These are phyloP conservation scores for Cinara cedri DNA, from an alignment of 2,888 invertebrate species.

Conservation along the genomic window DNA sequence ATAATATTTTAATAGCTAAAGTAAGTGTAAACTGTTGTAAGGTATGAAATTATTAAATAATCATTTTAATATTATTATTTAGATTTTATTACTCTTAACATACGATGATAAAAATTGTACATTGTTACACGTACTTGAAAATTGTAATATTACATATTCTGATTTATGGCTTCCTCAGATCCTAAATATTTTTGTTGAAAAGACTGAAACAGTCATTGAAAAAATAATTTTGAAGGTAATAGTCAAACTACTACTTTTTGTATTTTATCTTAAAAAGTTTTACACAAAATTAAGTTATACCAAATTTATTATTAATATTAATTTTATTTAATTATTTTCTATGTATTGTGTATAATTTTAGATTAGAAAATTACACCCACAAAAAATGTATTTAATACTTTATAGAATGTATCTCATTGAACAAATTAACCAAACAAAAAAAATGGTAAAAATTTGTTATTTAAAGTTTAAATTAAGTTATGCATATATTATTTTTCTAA, in stretches of 20 bases:
- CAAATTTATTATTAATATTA: too few relatives aligned
- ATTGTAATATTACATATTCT: constrained; percentile 17
- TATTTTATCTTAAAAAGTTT: background rate
- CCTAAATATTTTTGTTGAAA: constrained; percentile 29
- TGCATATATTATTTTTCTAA: background rate
- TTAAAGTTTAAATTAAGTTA: background rate
- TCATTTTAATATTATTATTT: background rate
- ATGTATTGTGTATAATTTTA: background rate
- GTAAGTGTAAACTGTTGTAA: constrained; percentile 4
- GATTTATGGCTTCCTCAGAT: constrained; percentile 44
- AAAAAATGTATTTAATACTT: constrained; percentile 32
- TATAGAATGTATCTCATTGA: constrained; percentile 37
- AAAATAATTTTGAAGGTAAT: constrained; percentile 36
- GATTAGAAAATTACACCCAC: constrained; percentile 27
- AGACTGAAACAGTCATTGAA: background rate
- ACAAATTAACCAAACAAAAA: background rate
- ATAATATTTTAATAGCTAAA: background rate
- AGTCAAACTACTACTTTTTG: background rate
- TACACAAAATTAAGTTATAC: background rate
- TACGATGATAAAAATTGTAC: constrained; percentile 8
- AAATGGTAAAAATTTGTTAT: constrained; percentile 12
- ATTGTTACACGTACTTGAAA: constrained; percentile 10
- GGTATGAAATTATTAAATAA: background rate
- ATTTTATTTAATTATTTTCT: too few relatives aligned
- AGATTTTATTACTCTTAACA: constrained; percentile 50